phyloP scores from a whole-genome alignment of 2,888 invertebrate genomes.

The Stegophylla sp. region DNA sequence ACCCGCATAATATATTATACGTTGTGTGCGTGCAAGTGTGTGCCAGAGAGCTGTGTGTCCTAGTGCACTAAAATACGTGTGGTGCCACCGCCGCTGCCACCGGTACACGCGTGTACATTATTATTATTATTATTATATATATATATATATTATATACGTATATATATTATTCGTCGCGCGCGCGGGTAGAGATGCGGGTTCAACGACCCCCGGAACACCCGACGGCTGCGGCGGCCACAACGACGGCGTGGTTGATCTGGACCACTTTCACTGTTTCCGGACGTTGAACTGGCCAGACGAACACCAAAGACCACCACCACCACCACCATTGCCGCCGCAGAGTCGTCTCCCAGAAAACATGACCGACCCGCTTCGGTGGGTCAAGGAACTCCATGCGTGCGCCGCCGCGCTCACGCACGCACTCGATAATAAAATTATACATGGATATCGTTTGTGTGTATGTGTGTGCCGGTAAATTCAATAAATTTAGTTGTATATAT shows the following conservation, averaged over 20 bases:
- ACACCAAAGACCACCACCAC: constrained; percentile 34
- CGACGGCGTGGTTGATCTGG: constrained; percentile 49
- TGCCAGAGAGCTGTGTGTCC: constrained; percentile 17
- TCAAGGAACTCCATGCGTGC: constrained; percentile 47
- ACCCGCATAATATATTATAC: neutral
- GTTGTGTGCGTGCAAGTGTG: neutral
- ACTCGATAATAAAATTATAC: too few species aligned
- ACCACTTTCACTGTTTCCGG: constrained; percentile 59
- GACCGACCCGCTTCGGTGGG: constrained; percentile 52
- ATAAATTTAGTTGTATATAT: too few species aligned
- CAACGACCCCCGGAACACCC: constrained; percentile 57
- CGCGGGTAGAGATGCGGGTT: constrained; percentile 19
- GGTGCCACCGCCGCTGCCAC: too few species aligned
- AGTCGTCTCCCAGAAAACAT: constrained; percentile 43
- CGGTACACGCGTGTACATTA: too few species aligned
- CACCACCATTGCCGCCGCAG: constrained; percentile 13
- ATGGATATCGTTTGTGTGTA: too few species aligned
- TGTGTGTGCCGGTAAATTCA: too few species aligned
- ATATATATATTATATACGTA: neutral
- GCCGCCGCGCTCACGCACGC: neutral
- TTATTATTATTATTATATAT: too few species aligned
- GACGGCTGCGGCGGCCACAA: too few species aligned
- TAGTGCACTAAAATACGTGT: constrained; percentile 58
- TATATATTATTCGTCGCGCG: constrained; percentile 10
- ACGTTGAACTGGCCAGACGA: constrained; percentile 56